Base-by-base conservation (phyloP, 2,888 invertebrate species). In the Panzeria rudis region DNA sequence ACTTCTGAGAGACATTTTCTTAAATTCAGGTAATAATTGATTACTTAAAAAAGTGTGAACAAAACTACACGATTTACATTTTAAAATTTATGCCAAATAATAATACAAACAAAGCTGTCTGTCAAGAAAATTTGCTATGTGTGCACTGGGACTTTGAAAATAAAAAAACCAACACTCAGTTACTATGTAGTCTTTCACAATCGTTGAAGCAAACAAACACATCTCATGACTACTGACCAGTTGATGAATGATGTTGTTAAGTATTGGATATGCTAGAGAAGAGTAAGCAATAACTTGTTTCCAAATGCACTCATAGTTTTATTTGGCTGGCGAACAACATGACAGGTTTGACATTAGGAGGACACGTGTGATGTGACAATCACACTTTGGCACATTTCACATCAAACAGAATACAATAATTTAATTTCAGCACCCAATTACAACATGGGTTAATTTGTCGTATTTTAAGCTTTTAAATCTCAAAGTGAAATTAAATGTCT, bases 331-430 rank as follows among this genome's bases (percentile, higher is more conserved):
- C 32, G 47, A 56, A 47, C 47, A 56, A 47, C 47, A 72, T 56
- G 72, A 73, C 80, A 73, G 72, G 35, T 80, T 64, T 80, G 80
- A 64, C 80, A 72, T 80, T 64, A 80, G 59, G 9, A 68, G 47
- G 77, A 50, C 79, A 84, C 76, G 64, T 84, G 56, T 71, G 75
- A 47, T 79, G 52, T 80, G 84, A 80, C 84, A 75, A 76, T 71
- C 64, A 80, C 76, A 84, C 73, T 79, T 75, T 84, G 75, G 47
- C 77, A 77, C 68, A 64, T 71, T 54, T 64, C 47, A 84, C 59
- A 84, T 84, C 84, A 84, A 84, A 84, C 84, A 71, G 84, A 79
- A 84, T 84, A 71, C 61, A 80, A 79, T 84, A 69, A 84, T 84
- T 84, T 79, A 79, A 84, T 84, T 76, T 80, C 79, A 84, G 50